Base-by-base conservation (phyloP, 2,888 invertebrate species). In the Acleris sparsana region DNA sequence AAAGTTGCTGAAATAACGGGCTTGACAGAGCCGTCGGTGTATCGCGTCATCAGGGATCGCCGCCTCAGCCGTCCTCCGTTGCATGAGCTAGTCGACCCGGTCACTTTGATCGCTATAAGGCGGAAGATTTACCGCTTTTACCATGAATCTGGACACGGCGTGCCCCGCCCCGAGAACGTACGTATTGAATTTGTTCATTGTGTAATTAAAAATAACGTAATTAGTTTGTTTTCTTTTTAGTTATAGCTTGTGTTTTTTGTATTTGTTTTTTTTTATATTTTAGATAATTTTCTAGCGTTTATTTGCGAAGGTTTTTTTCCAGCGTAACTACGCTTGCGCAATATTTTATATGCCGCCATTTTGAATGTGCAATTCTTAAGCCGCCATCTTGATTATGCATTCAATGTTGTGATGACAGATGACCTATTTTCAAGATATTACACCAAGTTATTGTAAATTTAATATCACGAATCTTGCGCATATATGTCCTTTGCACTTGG, bases 121-220 rank as follows among this genome's bases (percentile, higher is more conserved):
- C 29, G 46, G 46, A 61, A 61, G 20, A 61, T 61, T 7, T 61
- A 53, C 29, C 16, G 53, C 2, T 61, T 61, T 44, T 61, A 52
- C n/a, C 52, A 61, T 7, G 61, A 61, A 7, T 0, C 9, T 6
- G 61, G 61, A 17, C 53, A 61, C 18, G 61, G 61, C 2, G 53
- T 53, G 25, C 61, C 61, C 2, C 53, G 20, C 4, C 61, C 61
- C 4, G 61, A 61, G 13, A 61, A 61, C 6, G 61, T 61, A 18
- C 16, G 61, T 61, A 29, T 4, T 16, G 17, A 18, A 9, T 7
- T 48, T 20, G 5, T 18, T n/a, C 9, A 43, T 16, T 43, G 13
- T 7, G 17, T 46, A 44, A 29, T 9, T 29, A 29, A 29, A 25
- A 29, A 29, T 9, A 9, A 43, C 3, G 1, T 44, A 16, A 2